Base-by-base conservation (phyloP, 2,113 vertebrate genomes). In the Microtus oregoni region DNA sequence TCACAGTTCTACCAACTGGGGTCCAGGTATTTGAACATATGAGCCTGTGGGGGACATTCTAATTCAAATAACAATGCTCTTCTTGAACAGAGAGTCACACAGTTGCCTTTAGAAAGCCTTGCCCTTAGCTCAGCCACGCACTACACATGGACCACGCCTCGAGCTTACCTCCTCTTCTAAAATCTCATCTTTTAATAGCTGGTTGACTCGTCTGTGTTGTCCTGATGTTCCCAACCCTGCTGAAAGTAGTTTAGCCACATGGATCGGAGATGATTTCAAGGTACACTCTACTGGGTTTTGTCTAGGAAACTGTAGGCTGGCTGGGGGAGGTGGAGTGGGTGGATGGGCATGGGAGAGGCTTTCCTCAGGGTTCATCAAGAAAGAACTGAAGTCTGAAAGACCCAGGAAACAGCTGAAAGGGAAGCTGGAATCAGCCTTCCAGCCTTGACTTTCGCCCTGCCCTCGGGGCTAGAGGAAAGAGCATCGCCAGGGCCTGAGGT, bases 191-290 rank as follows among this genome's bases (percentile, higher is more conserved):
- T 79, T 97, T 47, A 70, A 87, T 97, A 81, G 83, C 76, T 98
- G 97, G 75, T 85, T 99, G 91, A 98, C 98, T 97, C 98, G 61
- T 3, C 90, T 97, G 8, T 98, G 98, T 73, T 99, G 98, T 98
- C 99, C 98, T 30, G 93, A 95, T 68, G 94, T 99, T 88, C 99
- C 99, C 38, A 98, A 98, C 90, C 99, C 99, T 85, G 98, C 98
- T 3, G 86, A 98, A 8, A 99, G 99, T 58, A 95, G 97, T 93
- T 94, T 98, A 75, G 97, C 98, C 61, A 89, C 95, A 0, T 98
- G 98, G 98, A 72, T 32, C 22, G 17, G 81, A 92, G 24, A 94
- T 44, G 1, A 52, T 61, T 75, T 97, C 91, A 30, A 95, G 98
- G 99, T 99, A 98, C 98, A 67, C 0, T 0, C 13, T 2, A 76